Percentiles rank a stretch among this genome's conserved stretches.
Conservation (phyloP, 2,797 vertebrate species). For the Pelobates cultripes region DNA sequence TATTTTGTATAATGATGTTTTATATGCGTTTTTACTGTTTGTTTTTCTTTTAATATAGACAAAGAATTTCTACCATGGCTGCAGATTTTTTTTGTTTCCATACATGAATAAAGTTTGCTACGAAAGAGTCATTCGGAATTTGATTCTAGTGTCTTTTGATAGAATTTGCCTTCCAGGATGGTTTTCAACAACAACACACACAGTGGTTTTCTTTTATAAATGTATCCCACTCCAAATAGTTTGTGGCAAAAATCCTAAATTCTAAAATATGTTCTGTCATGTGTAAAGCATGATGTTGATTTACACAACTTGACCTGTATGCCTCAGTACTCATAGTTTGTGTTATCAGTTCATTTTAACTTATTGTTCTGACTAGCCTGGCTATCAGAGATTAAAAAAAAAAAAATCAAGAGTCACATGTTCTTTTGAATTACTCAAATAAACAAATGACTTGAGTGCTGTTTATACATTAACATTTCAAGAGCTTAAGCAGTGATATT, state of each 20-base stretch:
- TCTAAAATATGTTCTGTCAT: not conserved
- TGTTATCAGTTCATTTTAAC: not conserved
- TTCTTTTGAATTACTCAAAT: not conserved
- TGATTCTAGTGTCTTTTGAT: too few relatives aligned
- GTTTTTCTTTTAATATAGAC: too few relatives aligned
- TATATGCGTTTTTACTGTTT: too few relatives aligned
- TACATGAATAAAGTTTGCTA: too few relatives aligned
- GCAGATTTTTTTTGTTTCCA: too few relatives aligned
- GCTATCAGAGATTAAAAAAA: not conserved
- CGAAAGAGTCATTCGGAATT: too few relatives aligned
- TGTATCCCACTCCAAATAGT: not conserved
- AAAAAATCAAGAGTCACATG: not conserved
- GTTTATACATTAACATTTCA: not conserved
- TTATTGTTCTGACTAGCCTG: not conserved
- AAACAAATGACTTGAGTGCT: not conserved
- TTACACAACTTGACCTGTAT: not conserved
- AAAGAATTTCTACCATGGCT: too few relatives aligned
- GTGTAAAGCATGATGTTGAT: not conserved
- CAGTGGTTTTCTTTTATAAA: not conserved
- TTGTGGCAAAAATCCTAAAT: not conserved
- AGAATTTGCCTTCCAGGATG: too few relatives aligned
- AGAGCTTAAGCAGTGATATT: not conserved
- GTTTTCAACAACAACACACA: not conserved
- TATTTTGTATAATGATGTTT: too few relatives aligned
- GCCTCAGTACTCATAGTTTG: not conserved